Evolutionary conservation across 2,888 invertebrate genomes (phyloP), one percentile per base, ranked within the genome.

Genomic region (Patella pellucida): DNA sequence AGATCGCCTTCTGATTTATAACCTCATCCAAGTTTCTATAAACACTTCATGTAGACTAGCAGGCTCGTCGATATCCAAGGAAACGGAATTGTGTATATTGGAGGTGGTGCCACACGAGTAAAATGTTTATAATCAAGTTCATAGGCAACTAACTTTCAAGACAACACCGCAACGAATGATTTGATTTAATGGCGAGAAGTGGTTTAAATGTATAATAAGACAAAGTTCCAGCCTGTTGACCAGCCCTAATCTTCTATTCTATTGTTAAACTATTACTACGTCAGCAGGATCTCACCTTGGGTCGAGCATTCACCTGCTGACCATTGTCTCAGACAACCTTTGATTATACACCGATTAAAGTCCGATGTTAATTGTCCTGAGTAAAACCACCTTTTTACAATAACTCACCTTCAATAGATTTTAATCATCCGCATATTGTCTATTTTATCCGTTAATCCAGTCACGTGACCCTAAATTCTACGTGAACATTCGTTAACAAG

Each of bases 281-380:
- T 62, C 62, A 62, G 62, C 62, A 62, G 62, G 62, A 23, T 62
- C 62, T 19, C 62, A 62, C 62, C 62, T 62, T 62, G 11, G 23
- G 11, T 12, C 23, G 62, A 62, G 19, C 23, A 62, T 62, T 62
- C 62, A 62, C 62, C 62, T 62, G 62, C 19, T 23, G 23, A 62
- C 62, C 23, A 62, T 62, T 62, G 62, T 62, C 23, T 62, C 23
- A 62, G 23, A 19, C 62, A 23, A 62, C 19, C 62, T 62, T 62
- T 62, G 62, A 62, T 62, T 62, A 62, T 23, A 62, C 62, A 62
- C 62, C 62, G 62, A 62, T 62, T 62, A 62, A 12, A 19, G 9
- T 23, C 12, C 19, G 62, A 62, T 62, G 62, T 62, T 62, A 62
- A 62, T 62, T 62, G 62, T 62, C 19, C 62, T 62, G 19, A 62